phyloP scores from a whole-genome alignment of 1,140 invertebrate species.

The Capitella teleta region DNA sequence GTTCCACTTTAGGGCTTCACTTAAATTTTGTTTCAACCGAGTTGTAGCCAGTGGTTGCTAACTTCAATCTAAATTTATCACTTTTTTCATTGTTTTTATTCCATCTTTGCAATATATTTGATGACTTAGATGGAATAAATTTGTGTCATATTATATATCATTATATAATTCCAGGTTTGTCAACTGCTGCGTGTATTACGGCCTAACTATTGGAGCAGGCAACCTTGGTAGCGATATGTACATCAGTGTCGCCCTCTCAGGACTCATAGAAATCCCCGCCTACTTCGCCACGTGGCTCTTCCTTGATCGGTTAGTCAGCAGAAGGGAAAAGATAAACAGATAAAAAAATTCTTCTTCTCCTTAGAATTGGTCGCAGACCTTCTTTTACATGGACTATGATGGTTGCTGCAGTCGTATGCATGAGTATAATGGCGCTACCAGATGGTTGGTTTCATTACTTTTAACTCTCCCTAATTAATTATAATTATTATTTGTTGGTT shows the following conservation, averaged over 20 bases:
- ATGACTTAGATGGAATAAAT: too few relatives aligned
- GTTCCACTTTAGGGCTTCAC: too few relatives aligned
- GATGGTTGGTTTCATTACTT: conserved; percentile 4
- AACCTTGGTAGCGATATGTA: conserved; percentile 19
- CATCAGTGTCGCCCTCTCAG: conserved; percentile 28
- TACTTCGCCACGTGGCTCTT: conserved; percentile 38
- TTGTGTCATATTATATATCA: too few relatives aligned
- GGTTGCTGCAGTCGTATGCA: conserved; percentile 7
- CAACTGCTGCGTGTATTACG: conserved; percentile 46
- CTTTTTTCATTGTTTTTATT: too few relatives aligned
- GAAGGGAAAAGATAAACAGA: not conserved
- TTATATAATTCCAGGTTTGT: conserved; percentile 51
- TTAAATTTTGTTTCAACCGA: too few relatives aligned
- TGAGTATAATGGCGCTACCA: conserved; percentile 9
- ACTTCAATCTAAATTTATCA: too few relatives aligned
- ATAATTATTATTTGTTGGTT: not conserved
- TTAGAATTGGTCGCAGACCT: conserved; percentile 49
- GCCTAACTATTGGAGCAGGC: conserved; percentile 48
- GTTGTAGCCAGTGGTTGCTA: too few relatives aligned
- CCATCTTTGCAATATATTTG: too few relatives aligned
- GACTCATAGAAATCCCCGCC: conserved; percentile 62
- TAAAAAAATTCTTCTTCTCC: conserved; percentile 3
- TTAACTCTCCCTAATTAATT: not conserved
- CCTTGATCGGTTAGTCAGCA: conserved; percentile 10
- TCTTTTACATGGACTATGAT: conserved; percentile 9